Conservation (phyloP, 2,797 vertebrate genomes). For the Mastacembelus armatus region DNA sequence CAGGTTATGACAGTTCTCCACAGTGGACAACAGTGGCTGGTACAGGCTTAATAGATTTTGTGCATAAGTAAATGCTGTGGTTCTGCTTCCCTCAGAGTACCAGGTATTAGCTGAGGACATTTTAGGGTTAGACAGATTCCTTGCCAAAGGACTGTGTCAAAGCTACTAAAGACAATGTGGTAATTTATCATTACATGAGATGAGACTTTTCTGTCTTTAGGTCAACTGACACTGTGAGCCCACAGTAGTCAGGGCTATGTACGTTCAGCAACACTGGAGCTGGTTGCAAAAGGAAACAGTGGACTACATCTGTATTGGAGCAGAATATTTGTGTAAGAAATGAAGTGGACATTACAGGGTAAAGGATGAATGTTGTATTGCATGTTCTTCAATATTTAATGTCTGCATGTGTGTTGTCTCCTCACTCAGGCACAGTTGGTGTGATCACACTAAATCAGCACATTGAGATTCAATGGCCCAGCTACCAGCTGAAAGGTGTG, state of each 20-base stretch:
- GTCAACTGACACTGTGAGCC: neutral
- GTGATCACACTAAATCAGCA: slow-evolving; percentile 31
- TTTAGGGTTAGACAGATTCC: slow-evolving; percentile 14
- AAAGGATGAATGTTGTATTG: neutral
- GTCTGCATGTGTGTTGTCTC: neutral
- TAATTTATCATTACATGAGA: neutral
- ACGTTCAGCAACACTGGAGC: neutral
- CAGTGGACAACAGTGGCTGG: neutral
- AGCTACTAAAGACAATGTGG: neutral
- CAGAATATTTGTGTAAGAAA: neutral
- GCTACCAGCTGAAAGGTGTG: slow-evolving; percentile 7
- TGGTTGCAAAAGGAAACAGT: neutral
- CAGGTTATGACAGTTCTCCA: neutral
- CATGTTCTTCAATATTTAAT: slow-evolving; percentile 17
- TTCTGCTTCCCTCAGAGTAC: neutral
- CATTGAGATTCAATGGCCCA: neutral
- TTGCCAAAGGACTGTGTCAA: neutral
- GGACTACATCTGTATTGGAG: neutral
- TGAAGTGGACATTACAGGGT: neutral
- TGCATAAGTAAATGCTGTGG: slow-evolving; percentile 21
- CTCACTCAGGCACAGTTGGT: neutral
- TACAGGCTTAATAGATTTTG: slow-evolving; percentile 12
- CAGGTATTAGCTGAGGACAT: neutral
- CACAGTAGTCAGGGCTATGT: neutral
- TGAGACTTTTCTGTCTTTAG: neutral